Conservation (phyloP, 1,140 invertebrate genomes). For the Meloidogyne floridensis region DNA sequence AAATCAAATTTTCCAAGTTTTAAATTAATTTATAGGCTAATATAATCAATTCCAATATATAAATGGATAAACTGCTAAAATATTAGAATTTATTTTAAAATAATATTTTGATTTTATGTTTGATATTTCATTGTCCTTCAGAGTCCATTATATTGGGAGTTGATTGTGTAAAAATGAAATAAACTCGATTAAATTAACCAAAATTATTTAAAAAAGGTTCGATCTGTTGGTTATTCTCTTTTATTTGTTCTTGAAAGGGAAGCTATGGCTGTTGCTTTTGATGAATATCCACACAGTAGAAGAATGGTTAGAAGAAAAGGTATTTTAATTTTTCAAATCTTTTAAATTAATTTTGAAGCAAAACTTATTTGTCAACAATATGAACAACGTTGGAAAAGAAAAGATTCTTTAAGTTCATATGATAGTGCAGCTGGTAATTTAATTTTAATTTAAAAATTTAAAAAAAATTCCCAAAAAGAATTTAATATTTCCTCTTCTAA, state of each 20-base stretch:
- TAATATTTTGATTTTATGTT: no score
- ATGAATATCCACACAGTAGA: slow-evolving; percentile 22
- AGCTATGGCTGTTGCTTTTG: slow-evolving; percentile 11
- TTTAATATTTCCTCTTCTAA: neutral
- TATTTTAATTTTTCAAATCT: neutral
- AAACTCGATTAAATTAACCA: no score
- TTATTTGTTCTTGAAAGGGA: slow-evolving; percentile 14
- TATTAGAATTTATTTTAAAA: no score
- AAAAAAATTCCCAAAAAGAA: neutral
- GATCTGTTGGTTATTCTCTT: slow-evolving; percentile 18
- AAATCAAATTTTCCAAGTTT: neutral
- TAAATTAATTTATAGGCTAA: no score
- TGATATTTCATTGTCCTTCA: no score
- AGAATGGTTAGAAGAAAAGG: slow-evolving; percentile 22
- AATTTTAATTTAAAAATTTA: neutral
- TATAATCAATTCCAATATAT: no score
- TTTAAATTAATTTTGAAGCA: neutral
- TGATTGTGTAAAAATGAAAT: no score
- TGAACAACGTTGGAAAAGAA: neutral
- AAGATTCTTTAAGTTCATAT: slow-evolving; percentile 5
- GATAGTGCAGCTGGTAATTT: neutral
- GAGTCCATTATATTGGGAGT: no score
- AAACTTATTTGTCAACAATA: neutral
- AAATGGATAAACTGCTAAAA: no score
- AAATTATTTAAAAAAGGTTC: no score